Evolutionary conservation across 2,797 vertebrate genomes (phyloP).

Genomic region (Spheniscus humboldti): DNA sequence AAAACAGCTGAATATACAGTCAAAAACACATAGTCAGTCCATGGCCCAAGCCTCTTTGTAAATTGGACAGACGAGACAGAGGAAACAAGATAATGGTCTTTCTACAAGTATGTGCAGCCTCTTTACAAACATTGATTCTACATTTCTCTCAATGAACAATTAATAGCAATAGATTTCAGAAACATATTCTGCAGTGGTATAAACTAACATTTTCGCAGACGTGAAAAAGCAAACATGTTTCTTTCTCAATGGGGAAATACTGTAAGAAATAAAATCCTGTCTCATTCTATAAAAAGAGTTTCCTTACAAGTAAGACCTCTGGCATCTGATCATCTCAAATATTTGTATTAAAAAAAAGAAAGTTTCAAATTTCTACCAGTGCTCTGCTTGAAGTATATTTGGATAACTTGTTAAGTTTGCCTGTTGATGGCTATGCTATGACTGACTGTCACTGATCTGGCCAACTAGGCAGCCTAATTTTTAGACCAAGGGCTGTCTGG

Average conservation of each 20-base stretch:
- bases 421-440: background rate
- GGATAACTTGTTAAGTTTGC: background rate
- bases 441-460: background rate
- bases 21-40: background rate
- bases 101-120: background rate
- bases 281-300: background rate
- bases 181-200: background rate
- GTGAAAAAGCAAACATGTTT: background rate
- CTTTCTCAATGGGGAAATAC: background rate
- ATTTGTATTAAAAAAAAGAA: background rate
- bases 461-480: background rate
- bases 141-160: background rate
- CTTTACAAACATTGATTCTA: background rate
- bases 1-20: background rate
- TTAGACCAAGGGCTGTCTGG: background rate
- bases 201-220: background rate
- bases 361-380: background rate
- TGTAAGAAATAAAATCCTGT: background rate
- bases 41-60: background rate
- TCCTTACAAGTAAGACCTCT: background rate
- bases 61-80: background rate
- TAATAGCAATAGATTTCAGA: background rate
- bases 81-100: background rate
- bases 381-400: background rate
- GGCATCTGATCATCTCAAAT: background rate